Evolutionary conservation across 2,888 invertebrate genomes (phyloP), one percentile per base, ranked within the genome.

Genomic region (Lymantria dispar): DNA sequence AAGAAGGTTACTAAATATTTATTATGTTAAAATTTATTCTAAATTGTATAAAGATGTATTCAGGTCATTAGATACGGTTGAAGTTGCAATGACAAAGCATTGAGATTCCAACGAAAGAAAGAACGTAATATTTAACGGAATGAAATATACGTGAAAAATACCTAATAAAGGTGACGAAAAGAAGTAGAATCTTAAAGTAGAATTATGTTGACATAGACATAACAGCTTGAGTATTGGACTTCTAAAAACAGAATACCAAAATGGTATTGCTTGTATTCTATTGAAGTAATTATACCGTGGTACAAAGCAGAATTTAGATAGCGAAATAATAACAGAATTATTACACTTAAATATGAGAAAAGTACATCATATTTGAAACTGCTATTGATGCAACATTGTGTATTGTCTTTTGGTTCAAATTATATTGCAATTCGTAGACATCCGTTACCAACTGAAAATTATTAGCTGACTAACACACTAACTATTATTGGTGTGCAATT

Each of bases 391-490:
- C 45, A 48, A 29, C 36, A 50, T 49, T 46, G 15, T 45, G 40
- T 45, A 45, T 53, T 54, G 47, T 52, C 38, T 37, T 47, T 46
- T 36, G n/a, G 48, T 30, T 43, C 39, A 30, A 52, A 42, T 36
- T 43, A 48, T 43, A 57, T 51, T 54, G 54, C 54, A 60, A 55
- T 55, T 43, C 22, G 29, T 30, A 58, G 29, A 44, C 52, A 49
- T 54, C 58, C 50, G 59, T 67, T 64, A 52, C 52, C 56, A 64
- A 72, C 62, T 38, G n/a, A 52, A 72, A 72, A 79, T 77, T 69
- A 72, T 72, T 64, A 61, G 62, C 60, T 47, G 52, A 66, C 60
- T 58, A 45, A 50, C 55, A 54, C 62, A 69, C 68, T 70, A 47
- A 62, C 60, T 54, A 64, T 64, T 62, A 64, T 67, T 69, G 61